phyloP scores from a whole-genome alignment of 2,113 vertebrate species.

The Calidris pygmaea region DNA sequence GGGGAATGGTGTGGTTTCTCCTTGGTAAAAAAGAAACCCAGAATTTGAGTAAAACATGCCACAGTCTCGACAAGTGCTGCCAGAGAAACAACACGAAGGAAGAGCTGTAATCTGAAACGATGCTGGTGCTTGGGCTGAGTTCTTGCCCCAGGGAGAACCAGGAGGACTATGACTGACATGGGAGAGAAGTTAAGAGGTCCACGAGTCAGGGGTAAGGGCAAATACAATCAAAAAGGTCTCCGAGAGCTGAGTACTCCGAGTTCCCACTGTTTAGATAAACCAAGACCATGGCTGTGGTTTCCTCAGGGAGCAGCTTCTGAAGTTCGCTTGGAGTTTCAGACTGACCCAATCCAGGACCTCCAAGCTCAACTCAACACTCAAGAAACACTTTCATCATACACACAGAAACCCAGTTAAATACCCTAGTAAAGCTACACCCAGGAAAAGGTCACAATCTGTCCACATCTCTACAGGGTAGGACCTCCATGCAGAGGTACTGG shows the following conservation, averaged over 20 bases:
- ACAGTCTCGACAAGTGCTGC: neutral
- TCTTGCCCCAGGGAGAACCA: neutral
- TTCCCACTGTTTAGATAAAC: neutral
- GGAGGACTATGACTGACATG: neutral
- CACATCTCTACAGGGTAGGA: neutral
- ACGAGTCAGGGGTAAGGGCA: fast-evolving
- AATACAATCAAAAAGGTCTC: neutral
- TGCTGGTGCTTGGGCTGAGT: neutral
- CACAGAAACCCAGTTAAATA: neutral
- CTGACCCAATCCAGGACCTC: neutral
- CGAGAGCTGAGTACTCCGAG: neutral
- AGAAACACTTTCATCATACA: neutral
- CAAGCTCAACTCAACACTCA: neutral
- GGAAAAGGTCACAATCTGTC: neutral
- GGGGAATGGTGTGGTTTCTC: constrained; percentile 30
- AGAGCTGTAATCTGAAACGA: neutral
- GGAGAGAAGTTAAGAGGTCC: neutral
- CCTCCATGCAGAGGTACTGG: neutral
- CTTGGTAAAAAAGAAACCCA: constrained; percentile 33
- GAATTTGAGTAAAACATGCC: constrained; percentile 26
- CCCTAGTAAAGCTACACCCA: neutral
- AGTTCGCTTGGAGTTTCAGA: neutral
- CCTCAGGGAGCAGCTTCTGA: neutral
- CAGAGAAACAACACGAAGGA: neutral
- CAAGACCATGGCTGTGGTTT: neutral